Conservation (phyloP, 2,113 vertebrate species). For the Poeciliopsis occidentalis region DNA sequence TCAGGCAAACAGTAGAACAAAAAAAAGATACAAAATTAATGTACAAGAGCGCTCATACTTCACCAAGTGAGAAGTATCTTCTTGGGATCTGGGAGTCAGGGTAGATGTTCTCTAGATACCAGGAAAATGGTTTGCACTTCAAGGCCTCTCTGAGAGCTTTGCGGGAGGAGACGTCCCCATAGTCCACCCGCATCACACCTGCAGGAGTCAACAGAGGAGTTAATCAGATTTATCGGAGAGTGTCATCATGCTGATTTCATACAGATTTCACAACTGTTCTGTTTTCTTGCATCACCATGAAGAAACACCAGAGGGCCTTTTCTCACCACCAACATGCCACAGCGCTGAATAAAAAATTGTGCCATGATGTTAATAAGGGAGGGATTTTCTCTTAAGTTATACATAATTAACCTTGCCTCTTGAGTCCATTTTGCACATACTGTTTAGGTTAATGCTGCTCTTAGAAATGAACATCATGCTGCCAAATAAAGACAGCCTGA, state of each 20-base stretch:
- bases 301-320: conserved; percentile 66
- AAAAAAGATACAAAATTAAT: conserved; percentile 34
- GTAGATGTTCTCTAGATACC: conserved; percentile 98
- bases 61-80: conserved; percentile 95
- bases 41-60: conserved; percentile 84
- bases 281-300: conserved; percentile 43
- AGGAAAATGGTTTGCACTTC: conserved; percentile 94
- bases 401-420: conserved; percentile 3
- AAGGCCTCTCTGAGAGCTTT: conserved; percentile 89
- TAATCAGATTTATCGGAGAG: neutral
- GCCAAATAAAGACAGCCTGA: conserved; percentile 25
- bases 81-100: conserved; percentile 97
- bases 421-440: conserved; percentile 15
- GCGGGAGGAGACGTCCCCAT: conserved; percentile 90
- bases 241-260: neutral
- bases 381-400: conserved; percentile 3
- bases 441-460: neutral
- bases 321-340: conserved; percentile 1
- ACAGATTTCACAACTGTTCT: neutral
- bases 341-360: conserved; percentile 6
- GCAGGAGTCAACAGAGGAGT: conserved; percentile 40
- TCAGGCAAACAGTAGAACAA: neutral
- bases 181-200: conserved; percentile 97
- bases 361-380: neutral
- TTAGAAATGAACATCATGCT: neutral